Conservation (phyloP, 2,797 vertebrate genomes). For the Sebastes kiyomatsui region DNA sequence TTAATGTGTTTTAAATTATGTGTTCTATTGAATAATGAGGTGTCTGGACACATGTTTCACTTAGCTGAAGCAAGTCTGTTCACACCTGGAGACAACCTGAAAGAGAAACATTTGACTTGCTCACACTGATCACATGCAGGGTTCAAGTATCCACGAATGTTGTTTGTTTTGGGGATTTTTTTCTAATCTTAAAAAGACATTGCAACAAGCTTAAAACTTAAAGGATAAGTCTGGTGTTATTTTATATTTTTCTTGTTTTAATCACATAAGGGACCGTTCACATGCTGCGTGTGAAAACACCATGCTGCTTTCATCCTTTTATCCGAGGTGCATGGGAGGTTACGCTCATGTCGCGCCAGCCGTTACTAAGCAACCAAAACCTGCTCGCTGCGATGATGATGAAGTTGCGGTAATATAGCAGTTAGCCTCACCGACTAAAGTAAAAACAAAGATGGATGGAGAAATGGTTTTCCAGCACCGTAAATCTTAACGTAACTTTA, state of each 20-base stretch:
- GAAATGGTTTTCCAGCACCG: no score
- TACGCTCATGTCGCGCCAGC: accelerated
- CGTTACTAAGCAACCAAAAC: no score
- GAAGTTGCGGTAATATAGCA: no score
- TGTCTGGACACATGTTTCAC: constrained; percentile 11
- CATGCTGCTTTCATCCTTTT: no score
- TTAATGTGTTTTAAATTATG: constrained; percentile 35
- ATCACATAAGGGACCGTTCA: no score
- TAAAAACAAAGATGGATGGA: no score
- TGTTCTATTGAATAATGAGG: constrained; percentile 26
- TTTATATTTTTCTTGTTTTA: no score
- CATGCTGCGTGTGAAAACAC: no score
- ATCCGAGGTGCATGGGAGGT: no score
- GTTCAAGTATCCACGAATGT: background rate
- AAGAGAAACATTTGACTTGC: background rate
- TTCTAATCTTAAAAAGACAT: background rate
- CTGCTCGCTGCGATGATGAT: no score
- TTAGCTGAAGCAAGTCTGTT: constrained; percentile 2
- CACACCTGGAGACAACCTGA: background rate
- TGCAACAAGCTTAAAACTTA: background rate
- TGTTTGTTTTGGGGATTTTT: background rate
- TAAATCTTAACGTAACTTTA: no score
- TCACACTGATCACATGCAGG: background rate
- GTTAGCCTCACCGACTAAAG: no score
- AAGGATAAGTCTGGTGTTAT: background rate